Evolutionary conservation across 2,888 invertebrate genomes (phyloP).

Genomic region (Lepidocyrtoides sp.): DNA sequence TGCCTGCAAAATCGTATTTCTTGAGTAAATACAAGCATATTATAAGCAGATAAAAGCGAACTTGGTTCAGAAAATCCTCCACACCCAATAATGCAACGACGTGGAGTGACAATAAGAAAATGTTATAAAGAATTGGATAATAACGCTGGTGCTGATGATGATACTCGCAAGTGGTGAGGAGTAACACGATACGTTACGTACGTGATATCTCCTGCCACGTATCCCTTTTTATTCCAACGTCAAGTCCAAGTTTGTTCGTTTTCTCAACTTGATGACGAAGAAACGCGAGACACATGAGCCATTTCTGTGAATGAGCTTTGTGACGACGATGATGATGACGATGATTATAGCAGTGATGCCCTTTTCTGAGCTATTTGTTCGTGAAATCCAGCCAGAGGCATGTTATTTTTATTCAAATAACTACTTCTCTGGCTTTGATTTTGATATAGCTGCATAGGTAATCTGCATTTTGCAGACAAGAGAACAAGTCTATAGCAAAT

Average conservation of each 20-base stretch:
- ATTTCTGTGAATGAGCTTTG: background rate
- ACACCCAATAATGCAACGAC: constrained; percentile 39
- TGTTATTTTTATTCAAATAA: background rate
- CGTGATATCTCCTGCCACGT: constrained; percentile 52
- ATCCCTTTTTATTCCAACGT: constrained; percentile 18
- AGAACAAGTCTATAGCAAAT: too few relatives aligned
- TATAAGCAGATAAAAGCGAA: too few relatives aligned
- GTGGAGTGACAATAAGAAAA: constrained; percentile 29
- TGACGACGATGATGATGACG: background rate
- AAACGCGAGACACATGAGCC: background rate
- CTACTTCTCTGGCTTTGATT: background rate
- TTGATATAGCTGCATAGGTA: constrained; percentile 4
- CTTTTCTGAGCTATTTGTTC: constrained; percentile 25
- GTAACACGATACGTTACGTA: constrained; percentile 30
- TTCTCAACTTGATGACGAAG: background rate
- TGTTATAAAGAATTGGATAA: constrained; percentile 10
- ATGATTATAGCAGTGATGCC: background rate
- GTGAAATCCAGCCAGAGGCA: constrained; percentile 31
- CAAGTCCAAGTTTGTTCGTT: constrained; percentile 24
- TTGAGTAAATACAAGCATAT: background rate
- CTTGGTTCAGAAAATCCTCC: constrained; percentile 33
- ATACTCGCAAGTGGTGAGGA: constrained; percentile 10
- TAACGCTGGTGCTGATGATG: background rate
- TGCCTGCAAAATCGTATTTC: background rate
- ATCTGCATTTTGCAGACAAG: background rate